Percentiles rank a stretch among this genome's conserved stretches.
These are phyloP conservation scores for Melanotaenia trifasciata DNA, from an alignment of 2,797 vertebrate genomes.

Conservation along the genomic window DNA sequence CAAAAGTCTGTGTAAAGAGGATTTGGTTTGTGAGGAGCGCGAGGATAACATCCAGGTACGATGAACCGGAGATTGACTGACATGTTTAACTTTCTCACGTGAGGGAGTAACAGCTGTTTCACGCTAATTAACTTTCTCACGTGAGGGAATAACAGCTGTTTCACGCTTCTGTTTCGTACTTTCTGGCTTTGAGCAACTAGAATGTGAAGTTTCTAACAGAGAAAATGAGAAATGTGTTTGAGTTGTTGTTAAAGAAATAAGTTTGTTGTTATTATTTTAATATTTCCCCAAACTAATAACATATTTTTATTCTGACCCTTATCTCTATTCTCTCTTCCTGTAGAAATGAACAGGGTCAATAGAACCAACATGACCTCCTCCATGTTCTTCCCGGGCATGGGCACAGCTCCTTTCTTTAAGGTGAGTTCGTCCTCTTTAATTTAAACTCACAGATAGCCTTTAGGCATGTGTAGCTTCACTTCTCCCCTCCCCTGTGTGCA, in stretches of 20 bases:
- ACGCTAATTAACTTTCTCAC: background rate
- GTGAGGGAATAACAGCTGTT: background rate
- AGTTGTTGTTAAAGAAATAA: background rate
- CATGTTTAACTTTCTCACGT: conserved; percentile 2
- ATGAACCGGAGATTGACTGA: background rate
- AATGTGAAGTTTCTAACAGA: background rate
- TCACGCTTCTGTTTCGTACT: background rate
- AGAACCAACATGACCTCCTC: conserved; percentile 57
- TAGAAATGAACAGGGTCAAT: conserved; percentile 68
- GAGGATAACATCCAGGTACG: conserved; percentile 64
- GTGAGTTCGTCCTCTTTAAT: conserved; percentile 44
- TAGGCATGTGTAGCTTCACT: background rate
- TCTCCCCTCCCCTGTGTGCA: conserved; percentile 1
- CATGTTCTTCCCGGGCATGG: conserved; percentile 59
- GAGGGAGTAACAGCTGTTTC: background rate
- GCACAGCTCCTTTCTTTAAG: conserved; percentile 70
- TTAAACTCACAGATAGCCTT: background rate
- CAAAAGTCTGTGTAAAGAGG: conserved; percentile 60
- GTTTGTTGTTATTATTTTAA: background rate
- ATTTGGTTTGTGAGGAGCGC: conserved; percentile 47
- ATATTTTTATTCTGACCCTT: background rate
- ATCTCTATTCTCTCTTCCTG: conserved; percentile 5
- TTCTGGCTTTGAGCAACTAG: background rate
- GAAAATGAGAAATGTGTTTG: background rate
- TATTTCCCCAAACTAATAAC: background rate